Conservation (phyloP, 2,113 vertebrate genomes). For the Rhizomys pruinosus region DNA sequence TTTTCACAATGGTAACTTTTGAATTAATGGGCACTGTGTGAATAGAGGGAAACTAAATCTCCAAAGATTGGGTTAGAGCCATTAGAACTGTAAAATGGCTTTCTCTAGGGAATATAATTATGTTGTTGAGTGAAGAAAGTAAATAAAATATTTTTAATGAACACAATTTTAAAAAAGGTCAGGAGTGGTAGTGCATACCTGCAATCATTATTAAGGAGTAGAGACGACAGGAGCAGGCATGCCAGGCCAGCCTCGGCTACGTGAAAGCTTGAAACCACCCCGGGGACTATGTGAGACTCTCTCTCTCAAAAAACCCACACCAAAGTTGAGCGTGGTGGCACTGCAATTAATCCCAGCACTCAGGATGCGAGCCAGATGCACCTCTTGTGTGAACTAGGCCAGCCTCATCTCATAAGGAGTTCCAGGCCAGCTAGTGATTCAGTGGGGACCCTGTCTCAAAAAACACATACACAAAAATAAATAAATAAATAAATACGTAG, state of each 20-base stretch:
- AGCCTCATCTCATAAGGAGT: too few species aligned
- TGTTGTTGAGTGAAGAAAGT: slow-evolving; percentile 3
- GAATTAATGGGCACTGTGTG: not conserved
- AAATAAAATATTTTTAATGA: slow-evolving; percentile 7
- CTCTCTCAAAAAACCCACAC: too few species aligned
- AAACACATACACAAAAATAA: not conserved
- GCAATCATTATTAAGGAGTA: not conserved
- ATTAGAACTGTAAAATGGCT: not conserved
- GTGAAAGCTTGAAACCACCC: not conserved
- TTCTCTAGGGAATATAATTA: not conserved
- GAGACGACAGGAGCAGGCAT: not conserved
- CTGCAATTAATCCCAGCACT: not conserved
- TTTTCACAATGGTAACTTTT: not conserved
- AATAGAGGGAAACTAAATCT: not conserved
- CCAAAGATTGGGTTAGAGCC: not conserved
- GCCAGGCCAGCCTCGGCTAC: not conserved
- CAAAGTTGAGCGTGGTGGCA: too few species aligned
- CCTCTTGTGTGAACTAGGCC: too few species aligned
- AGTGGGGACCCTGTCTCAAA: not conserved
- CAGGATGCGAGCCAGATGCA: too few species aligned
- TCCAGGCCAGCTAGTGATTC: too few species aligned
- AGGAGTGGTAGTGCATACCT: not conserved
- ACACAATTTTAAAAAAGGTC: not conserved
- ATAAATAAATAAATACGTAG: too few species aligned
- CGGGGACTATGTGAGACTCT: not conserved